phyloP scores from a whole-genome alignment of 2,113 vertebrate species.

The Nibea coibor region DNA sequence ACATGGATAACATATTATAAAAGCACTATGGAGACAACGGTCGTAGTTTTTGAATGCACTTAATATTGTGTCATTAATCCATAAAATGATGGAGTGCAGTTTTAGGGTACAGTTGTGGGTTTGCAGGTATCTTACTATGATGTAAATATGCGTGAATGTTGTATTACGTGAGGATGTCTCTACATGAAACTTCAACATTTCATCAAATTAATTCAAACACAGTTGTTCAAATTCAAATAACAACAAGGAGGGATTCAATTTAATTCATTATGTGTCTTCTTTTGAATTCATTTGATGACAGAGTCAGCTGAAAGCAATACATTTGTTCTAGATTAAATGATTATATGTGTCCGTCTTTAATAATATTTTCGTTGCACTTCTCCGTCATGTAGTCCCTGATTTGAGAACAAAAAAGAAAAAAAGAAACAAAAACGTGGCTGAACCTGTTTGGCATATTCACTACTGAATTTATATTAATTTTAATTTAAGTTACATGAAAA shows the following conservation, averaged over 20 bases:
- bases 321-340: not conserved
- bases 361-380: conserved; percentile 64
- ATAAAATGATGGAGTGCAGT: not conserved
- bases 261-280: not conserved
- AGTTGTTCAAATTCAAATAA: not conserved
- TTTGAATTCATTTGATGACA: not conserved
- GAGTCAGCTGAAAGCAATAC: conserved; percentile 18
- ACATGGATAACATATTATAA: not conserved
- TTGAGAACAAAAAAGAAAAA: conserved; percentile 25
- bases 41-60: conserved; percentile 31
- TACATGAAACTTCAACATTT: not conserved
- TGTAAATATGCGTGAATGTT: conserved; percentile 33
- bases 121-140: conserved; percentile 5
- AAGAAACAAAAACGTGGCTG: not conserved
- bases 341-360: conserved; percentile 1
- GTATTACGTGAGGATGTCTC: not conserved
- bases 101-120: conserved; percentile 21
- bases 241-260: not conserved
- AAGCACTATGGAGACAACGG: conserved; percentile 1
- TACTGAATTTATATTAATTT: not conserved
- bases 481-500: not conserved
- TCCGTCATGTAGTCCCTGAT: conserved; percentile 31
- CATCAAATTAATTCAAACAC: conserved; percentile 4
- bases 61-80: conserved; percentile 14
- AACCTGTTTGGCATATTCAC: not conserved